phyloP scores from a whole-genome alignment of 2,888 invertebrate genomes.

The Tineola bisselliella region DNA sequence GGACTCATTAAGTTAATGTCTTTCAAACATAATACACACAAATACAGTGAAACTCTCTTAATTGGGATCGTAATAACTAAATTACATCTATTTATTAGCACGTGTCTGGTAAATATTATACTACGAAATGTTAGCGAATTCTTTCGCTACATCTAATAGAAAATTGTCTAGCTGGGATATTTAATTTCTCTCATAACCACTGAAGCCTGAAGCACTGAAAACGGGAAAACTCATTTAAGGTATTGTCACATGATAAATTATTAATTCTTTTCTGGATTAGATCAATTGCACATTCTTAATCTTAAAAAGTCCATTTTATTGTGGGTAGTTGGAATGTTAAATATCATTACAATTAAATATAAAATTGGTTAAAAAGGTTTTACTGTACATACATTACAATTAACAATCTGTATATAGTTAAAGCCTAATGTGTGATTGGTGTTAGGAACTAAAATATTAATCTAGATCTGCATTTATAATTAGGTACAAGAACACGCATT shows the following conservation, averaged over 20 bases:
- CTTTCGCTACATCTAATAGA: no score
- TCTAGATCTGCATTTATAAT: neutral
- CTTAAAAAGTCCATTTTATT: no score
- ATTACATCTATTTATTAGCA: neutral
- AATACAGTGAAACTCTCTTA: conserved; percentile 18
- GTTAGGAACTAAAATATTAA: neutral
- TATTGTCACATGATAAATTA: no score
- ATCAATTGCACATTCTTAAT: no score
- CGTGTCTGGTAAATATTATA: no score
- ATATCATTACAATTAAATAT: neutral
- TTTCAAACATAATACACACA: conserved; percentile 34
- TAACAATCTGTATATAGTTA: neutral
- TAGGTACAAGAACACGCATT: neutral
- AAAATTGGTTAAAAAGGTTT: neutral
- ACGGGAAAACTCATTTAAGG: no score
- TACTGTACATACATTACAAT: neutral
- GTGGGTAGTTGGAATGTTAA: neutral
- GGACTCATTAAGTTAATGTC: conserved; percentile 66
- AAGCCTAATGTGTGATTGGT: neutral
- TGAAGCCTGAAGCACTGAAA: no score
- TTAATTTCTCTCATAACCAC: no score
- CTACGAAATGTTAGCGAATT: no score
- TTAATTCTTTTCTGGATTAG: no score
- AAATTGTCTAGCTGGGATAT: no score
- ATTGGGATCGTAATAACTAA: neutral